phyloP scores from a whole-genome alignment of 2,113 vertebrate species.

The Sisor rabdophorus region DNA sequence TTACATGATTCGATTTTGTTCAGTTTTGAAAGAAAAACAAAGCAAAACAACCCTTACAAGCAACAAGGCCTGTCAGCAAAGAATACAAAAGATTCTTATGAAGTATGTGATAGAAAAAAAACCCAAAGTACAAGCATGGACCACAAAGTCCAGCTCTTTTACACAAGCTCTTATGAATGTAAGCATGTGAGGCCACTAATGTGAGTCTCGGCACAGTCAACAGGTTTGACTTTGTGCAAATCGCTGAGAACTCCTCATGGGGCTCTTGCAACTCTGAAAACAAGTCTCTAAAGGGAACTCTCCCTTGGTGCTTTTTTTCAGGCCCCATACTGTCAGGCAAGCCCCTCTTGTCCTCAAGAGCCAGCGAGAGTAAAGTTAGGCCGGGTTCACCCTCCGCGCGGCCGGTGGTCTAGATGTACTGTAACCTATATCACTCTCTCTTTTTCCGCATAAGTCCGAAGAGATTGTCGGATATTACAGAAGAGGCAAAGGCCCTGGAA shows the following conservation, averaged over 20 bases:
- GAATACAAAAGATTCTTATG: slow-evolving; percentile 60
- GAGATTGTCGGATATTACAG: slow-evolving; percentile 64
- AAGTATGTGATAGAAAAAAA: slow-evolving; percentile 54
- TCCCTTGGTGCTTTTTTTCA: slow-evolving; percentile 44
- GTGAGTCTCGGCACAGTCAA: slow-evolving; percentile 27
- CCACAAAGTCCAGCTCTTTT: slow-evolving; percentile 47
- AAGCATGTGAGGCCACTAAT: slow-evolving; percentile 23
- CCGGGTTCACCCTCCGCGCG: slow-evolving; percentile 23
- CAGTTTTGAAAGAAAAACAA: slow-evolving; percentile 58
- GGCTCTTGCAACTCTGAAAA: slow-evolving; percentile 46
- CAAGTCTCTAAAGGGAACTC: slow-evolving; percentile 45
- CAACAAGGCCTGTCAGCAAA: slow-evolving; percentile 69
- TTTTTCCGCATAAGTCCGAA: slow-evolving; percentile 62
- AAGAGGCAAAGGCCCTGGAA: slow-evolving; percentile 62
- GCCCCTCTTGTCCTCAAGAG: slow-evolving; percentile 39
- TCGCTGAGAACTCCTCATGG: slow-evolving; percentile 45
- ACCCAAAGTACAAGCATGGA: slow-evolving; percentile 37
- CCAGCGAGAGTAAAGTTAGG: slow-evolving; percentile 52
- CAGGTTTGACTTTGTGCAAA: slow-evolving; percentile 11
- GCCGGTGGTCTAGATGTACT: slow-evolving; percentile 44
- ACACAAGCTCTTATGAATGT: slow-evolving; percentile 32
- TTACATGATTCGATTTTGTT: slow-evolving; percentile 61
- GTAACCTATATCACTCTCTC: slow-evolving; percentile 50
- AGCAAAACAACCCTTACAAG: slow-evolving; percentile 59
- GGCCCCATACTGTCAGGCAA: slow-evolving; percentile 66